Conservation (phyloP, 2,797 vertebrate genomes). For the Pseudocheirus occidentalis region DNA sequence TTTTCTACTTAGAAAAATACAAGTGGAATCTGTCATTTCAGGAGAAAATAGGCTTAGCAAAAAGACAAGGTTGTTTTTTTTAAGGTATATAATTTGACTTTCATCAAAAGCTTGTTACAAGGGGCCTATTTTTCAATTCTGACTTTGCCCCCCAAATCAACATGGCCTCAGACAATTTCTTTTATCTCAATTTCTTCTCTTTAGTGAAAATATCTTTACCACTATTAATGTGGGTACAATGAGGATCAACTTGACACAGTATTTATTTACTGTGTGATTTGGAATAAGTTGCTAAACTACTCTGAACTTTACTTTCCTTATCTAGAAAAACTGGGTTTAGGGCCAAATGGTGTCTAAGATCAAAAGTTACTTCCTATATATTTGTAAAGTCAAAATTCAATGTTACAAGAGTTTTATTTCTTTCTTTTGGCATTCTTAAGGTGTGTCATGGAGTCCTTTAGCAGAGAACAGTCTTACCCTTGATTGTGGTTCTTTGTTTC, state of each 20-base stretch:
- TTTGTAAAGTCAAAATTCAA: not conserved
- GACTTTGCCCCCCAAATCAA: not conserved
- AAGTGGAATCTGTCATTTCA: slow-evolving; percentile 10
- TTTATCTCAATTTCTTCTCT: slow-evolving; percentile 12
- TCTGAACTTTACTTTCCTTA: not conserved
- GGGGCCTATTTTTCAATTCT: slow-evolving; percentile 4
- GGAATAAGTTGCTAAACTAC: not conserved
- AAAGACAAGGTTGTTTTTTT: slow-evolving; percentile 37
- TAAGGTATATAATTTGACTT: not conserved
- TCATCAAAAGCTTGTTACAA: not conserved
- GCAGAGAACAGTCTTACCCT: not conserved
- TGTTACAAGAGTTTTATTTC: not conserved
- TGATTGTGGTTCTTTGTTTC: not conserved
- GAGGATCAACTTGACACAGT: not conserved
- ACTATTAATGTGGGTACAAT: not conserved
- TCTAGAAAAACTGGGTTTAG: not conserved
- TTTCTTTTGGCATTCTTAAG: not conserved
- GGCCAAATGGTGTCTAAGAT: not conserved
- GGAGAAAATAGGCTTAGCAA: not conserved
- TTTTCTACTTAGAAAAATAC: not conserved
- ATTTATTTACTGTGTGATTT: not conserved
- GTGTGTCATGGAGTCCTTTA: not conserved
- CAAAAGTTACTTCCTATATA: not conserved
- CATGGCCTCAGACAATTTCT: not conserved
- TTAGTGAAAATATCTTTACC: not conserved